Evolutionary conservation across 2,888 invertebrate genomes (phyloP), one percentile per base, ranked within the genome.

Genomic region (Hydrotaea cyrtoneurina): DNA sequence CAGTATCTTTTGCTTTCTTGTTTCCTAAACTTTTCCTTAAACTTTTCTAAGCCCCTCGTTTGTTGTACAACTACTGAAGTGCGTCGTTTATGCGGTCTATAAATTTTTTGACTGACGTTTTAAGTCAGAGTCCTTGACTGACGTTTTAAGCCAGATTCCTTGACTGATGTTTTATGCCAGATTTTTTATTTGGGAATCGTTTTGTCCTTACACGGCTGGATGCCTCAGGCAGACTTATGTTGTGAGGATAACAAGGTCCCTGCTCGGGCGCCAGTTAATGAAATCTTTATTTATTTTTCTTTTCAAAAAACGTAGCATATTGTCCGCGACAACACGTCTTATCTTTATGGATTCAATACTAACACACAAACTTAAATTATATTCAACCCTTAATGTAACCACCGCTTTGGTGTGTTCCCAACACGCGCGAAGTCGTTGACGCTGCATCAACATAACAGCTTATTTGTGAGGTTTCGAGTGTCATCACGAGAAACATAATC

Each of bases 261-360:
- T 62, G 62, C 62, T 62, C 62, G 62, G 62, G 31, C 62, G 62
- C 62, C 62, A 62, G 15, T 62, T 62, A 59, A 53, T 53, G 10
- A 53, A 53, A 53, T 10, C n/a, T 53, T 17, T 7, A 53, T 17
- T 10, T 10, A 7, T 19, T 53, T 53, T 2, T 2, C 4, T 53
- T 53, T 53, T 53, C 17, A 53, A 53, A 53, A 53, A 53, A 53
- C 17, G 53, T 17, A 19, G 53, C 53, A 19, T 53, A 19, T 53
- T 53, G 53, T 17, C 17, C 19, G 17, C n/a, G 43, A 2, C 53
- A 53, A 53, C 53, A 53, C 53, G 53, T 17, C 53, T 53, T 53
- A 53, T 19, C 19, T 53, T 53, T 19, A 19, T 53, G n/a, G 5
- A 10, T 11, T 19, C 17, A 1, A 53, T 17, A 53, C n/a, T 19